Evolutionary conservation across 2,888 invertebrate genomes (phyloP).

Genomic region (Monoplex corrugatus): DNA sequence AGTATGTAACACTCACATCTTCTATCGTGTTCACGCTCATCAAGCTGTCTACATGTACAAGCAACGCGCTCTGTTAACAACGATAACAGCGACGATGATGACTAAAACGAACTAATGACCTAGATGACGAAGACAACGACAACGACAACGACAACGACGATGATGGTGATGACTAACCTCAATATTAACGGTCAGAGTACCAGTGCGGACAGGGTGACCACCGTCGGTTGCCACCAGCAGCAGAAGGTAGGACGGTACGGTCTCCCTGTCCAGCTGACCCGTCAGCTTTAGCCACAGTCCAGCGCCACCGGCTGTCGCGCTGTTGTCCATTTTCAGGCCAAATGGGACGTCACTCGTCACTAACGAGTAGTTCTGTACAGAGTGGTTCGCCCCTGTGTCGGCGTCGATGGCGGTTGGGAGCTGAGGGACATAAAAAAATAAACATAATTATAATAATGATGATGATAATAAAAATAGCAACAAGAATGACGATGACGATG

Average conservation of each 20-base stretch:
- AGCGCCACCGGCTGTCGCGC: not conserved
- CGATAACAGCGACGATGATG: no score
- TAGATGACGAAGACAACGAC: no score
- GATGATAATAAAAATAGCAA: no score
- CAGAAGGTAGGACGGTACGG: conserved; percentile 90
- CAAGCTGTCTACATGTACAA: no score
- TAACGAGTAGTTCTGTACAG: conserved; percentile 67
- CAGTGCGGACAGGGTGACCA: conserved; percentile 63
- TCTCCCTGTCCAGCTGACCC: conserved; percentile 90
- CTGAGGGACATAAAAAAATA: not conserved
- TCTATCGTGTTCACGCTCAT: no score
- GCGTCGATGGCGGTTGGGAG: conserved; percentile 63
- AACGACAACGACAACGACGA: not conserved
- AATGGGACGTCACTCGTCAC: conserved; percentile 56
- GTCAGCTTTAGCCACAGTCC: conserved; percentile 46
- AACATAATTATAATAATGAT: no score
- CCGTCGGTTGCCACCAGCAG: conserved; percentile 86
- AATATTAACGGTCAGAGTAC: conserved; percentile 85
- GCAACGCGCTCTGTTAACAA: no score
- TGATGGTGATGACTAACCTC: conserved; percentile 53
- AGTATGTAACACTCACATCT: no score
- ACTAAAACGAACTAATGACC: no score
- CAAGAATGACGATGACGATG: no score
- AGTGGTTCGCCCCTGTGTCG: conserved; percentile 68
- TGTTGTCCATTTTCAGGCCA: conserved; percentile 62